Evolutionary conservation across 1,140 invertebrate genomes (phyloP).

Genomic region (Drosophila kohkoa): DNA sequence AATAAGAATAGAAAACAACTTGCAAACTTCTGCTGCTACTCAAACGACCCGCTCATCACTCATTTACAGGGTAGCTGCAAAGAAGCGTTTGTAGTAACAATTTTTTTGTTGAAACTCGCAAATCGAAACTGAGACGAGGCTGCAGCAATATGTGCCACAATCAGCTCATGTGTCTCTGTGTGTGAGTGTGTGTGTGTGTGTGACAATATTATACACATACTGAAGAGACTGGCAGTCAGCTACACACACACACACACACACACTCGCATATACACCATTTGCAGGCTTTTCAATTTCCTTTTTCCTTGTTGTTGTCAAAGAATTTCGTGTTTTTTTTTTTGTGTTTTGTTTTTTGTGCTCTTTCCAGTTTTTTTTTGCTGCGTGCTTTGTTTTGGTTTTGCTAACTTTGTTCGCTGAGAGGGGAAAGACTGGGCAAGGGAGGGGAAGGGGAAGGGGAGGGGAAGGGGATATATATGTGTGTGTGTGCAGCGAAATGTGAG

Average conservation of each 20-base stretch:
- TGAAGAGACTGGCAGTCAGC: slow-evolving; percentile 17
- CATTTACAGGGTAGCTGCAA: slow-evolving; percentile 2
- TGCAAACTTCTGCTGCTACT: neutral
- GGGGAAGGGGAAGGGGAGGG: neutral
- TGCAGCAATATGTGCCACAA: slow-evolving; percentile 3
- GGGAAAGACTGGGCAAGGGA: neutral
- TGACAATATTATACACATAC: slow-evolving; percentile 26
- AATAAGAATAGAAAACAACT: too few species aligned
- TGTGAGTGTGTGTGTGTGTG: slow-evolving; percentile 10
- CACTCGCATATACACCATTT: slow-evolving; percentile 22
- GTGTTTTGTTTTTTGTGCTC: slow-evolving; percentile 8
- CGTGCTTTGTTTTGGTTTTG: slow-evolving; percentile 44
- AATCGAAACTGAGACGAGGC: slow-evolving; percentile 42
- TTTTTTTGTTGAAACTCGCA: slow-evolving; percentile 28
- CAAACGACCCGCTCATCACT: neutral
- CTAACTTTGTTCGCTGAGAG: slow-evolving; percentile 24
- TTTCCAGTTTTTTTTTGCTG: slow-evolving; percentile 9
- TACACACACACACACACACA: neutral
- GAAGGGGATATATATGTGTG: too few species aligned
- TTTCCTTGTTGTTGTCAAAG: slow-evolving; percentile 42
- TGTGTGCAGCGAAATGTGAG: slow-evolving; percentile 5
- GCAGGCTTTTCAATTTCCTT: slow-evolving; percentile 53
- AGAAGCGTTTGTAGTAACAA: slow-evolving; percentile 30
- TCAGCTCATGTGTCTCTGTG: neutral
- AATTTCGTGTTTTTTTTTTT: slow-evolving; percentile 25